Evolutionary conservation across 2,113 vertebrate species (phyloP).

Genomic region (Proteles cristata): DNA sequence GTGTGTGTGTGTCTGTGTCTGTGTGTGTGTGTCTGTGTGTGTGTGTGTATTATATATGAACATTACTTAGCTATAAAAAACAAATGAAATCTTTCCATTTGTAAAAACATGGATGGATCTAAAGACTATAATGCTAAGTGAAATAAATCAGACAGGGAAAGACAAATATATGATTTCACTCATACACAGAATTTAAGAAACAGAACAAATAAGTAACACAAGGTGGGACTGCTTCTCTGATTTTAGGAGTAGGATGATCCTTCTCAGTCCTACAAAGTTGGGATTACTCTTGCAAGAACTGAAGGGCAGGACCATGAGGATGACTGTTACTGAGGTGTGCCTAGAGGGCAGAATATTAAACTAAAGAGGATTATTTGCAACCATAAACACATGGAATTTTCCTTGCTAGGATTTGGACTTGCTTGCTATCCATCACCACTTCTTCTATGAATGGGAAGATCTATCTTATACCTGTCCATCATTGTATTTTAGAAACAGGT

Average conservation of each 20-base stretch:
- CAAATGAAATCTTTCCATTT: background rate
- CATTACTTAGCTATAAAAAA: background rate
- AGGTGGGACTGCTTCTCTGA: background rate
- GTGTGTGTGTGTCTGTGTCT: background rate
- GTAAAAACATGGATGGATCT: background rate
- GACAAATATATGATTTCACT: background rate
- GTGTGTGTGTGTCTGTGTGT: background rate
- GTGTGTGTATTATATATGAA: no score
- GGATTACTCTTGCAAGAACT: background rate
- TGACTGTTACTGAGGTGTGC: background rate
- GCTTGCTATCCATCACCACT: background rate
- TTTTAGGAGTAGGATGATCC: background rate
- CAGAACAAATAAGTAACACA: background rate
- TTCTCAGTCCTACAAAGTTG: background rate
- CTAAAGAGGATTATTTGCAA: background rate
- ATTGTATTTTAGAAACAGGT: background rate
- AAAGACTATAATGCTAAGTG: background rate
- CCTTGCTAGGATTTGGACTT: background rate
- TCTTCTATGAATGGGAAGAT: background rate
- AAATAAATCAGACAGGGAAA: background rate
- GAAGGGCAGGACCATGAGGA: rapidly evolving
- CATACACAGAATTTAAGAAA: background rate
- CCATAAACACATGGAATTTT: background rate
- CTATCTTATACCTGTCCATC: no score
- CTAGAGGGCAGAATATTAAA: background rate